Base-by-base conservation (phyloP, 2,113 vertebrate species). In the Oxyura jamaicensis region DNA sequence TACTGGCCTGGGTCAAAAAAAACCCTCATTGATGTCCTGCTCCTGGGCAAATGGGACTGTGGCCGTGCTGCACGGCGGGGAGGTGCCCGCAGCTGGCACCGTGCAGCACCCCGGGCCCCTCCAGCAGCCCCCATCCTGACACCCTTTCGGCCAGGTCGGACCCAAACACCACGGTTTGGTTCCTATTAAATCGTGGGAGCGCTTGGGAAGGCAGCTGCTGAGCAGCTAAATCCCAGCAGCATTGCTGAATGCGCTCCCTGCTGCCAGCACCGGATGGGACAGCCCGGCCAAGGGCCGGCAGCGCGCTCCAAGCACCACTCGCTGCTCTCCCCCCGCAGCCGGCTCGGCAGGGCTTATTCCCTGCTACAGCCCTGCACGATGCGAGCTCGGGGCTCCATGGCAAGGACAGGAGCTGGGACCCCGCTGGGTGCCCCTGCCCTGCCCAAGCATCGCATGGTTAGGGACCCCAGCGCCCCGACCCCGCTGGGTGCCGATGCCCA, bases 261-360 rank as follows among this genome's bases (percentile, higher is more conserved):
- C 94, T 93, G 94, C 94, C 95, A 96, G 90, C n/a, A 68, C 90
- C 91, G 82, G 90, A 95, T 96, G 87, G 91, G 93, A 93, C 87
- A 63, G 77, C 94, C 82, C 87, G 91, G 92, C 95, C 91, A 88
- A 91, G 26, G 22, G 1, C 88, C 88, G 0, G 1, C 12, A 0
- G 55, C 0, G 28, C 0, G 4, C 91, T 96, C 91, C 92, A 86
- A 72, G 83, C 86, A 58, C 10, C 46, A 8, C 75, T 53, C 3
- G 35, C 88, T 2, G 23, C 76, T 86, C 69, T 74, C 83, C 67
- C 81, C 81, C 65, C 9, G 13, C 60, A 26, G 60, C 22, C 15
- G 35, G 22, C 77, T 83, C 11, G 0, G 12, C 21, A 2, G 0
- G 63, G 10, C 20, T 25, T 1, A 62, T 69, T 19, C 62, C 81